phyloP scores from a whole-genome alignment of 1,140 invertebrate genomes.

The Drosophila equinoxialis region DNA sequence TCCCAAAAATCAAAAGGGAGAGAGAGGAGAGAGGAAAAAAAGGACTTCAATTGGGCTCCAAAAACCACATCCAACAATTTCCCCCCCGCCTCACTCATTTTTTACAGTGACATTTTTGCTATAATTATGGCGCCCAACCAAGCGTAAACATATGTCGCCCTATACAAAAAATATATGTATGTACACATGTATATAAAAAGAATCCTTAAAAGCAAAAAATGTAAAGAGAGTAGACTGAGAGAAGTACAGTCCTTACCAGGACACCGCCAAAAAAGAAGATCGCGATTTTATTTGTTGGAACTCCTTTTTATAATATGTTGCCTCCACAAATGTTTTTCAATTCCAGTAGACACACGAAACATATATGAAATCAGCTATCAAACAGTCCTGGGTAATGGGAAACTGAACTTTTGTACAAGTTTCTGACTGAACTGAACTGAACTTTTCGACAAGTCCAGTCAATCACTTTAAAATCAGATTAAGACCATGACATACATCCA shows the following conservation, averaged over 20 bases:
- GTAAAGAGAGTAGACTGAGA: slow-evolving; percentile 5
- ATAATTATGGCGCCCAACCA: slow-evolving; percentile 54
- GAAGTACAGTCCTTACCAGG: slow-evolving; percentile 17
- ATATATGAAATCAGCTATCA: no score
- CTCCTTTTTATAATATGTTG: no score
- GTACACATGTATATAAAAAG: not conserved
- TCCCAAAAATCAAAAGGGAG: slow-evolving; percentile 16
- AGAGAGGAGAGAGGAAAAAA: not conserved
- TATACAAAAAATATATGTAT: slow-evolving; percentile 1
- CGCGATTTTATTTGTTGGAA: no score
- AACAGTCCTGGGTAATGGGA: no score
- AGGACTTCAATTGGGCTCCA: not conserved
- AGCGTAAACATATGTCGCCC: slow-evolving; percentile 48
- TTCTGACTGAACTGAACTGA: no score
- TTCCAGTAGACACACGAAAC: no score
- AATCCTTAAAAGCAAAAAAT: slow-evolving; percentile 5
- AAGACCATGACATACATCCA: no score
- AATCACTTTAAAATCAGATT: no score
- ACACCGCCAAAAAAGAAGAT: not conserved
- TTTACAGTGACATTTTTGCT: slow-evolving; percentile 35
- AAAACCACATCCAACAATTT: slow-evolving; percentile 31
- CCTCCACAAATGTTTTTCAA: no score
- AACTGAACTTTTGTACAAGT: no score
- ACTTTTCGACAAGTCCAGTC: no score
- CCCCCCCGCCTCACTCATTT: not conserved